Percentiles rank a stretch among this genome's conserved stretches.
Evolutionary conservation across 2,888 invertebrate genomes (phyloP).

Genomic region (Lasioglossum oenotherae): DNA sequence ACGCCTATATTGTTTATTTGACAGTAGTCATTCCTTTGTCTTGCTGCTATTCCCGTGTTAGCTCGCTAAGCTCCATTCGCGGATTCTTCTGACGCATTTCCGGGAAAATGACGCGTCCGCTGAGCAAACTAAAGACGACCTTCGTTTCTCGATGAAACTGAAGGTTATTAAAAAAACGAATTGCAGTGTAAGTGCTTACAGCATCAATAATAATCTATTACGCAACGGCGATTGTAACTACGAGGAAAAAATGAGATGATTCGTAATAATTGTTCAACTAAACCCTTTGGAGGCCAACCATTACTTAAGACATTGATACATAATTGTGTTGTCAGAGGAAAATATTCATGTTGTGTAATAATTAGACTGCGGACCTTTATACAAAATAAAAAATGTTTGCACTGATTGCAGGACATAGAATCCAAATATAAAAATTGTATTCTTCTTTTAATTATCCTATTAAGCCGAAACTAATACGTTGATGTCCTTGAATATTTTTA

Average conservation of each 20-base stretch:
- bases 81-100: constrained; percentile 13
- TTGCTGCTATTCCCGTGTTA: background rate
- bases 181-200: background rate
- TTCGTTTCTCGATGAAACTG: background rate
- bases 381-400: too few species aligned
- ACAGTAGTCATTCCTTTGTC: background rate
- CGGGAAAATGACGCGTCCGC: constrained; percentile 17
- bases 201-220: background rate
- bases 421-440: too few species aligned
- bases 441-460: too few species aligned
- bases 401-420: too few species aligned
- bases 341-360: background rate
- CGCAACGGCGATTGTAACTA: background rate
- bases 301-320: too few species aligned
- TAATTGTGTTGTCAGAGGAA: background rate
- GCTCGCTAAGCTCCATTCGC: background rate
- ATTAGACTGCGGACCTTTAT: too few species aligned
- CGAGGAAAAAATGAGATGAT: background rate
- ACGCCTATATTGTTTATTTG: background rate
- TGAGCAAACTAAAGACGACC: background rate
- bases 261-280: background rate
- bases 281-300: background rate
- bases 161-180: background rate
- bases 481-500: too few species aligned
- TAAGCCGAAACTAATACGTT: too few species aligned